Conservation (phyloP, 2,113 vertebrate species). For the Oryzias curvinotus region DNA sequence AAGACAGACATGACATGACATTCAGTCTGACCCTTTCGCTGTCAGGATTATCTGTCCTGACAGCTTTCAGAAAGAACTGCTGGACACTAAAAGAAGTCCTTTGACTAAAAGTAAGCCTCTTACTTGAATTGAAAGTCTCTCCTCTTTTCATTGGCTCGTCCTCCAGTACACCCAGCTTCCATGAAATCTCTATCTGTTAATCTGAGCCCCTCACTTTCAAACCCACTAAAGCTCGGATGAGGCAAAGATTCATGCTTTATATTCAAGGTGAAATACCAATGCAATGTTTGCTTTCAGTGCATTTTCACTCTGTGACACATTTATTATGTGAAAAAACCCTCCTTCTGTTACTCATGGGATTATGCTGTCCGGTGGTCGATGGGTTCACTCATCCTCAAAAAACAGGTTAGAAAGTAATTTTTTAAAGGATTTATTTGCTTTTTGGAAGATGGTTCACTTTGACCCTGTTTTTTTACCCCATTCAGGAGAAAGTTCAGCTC, state of each 20-base stretch:
- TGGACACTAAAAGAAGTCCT: slow-evolving; percentile 51
- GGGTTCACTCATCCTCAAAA: slow-evolving; percentile 48
- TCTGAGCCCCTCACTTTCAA: slow-evolving; percentile 34
- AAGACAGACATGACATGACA: slow-evolving; percentile 56
- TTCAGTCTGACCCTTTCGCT: slow-evolving; percentile 56
- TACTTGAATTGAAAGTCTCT: slow-evolving; percentile 58
- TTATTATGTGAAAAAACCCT: slow-evolving; percentile 43
- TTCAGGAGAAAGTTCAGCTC: slow-evolving; percentile 38
- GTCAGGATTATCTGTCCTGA: slow-evolving; percentile 66
- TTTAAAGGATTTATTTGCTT: slow-evolving; percentile 12
- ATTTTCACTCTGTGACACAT: slow-evolving; percentile 26
- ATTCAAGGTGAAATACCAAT: slow-evolving; percentile 17
- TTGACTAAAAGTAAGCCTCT: slow-evolving; percentile 65
- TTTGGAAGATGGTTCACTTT: slow-evolving; percentile 28
- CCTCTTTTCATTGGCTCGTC: slow-evolving; percentile 45
- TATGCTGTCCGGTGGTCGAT: slow-evolving; percentile 56
- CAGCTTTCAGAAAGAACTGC: slow-evolving; percentile 63
- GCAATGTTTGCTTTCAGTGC: slow-evolving; percentile 28
- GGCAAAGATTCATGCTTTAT: slow-evolving; percentile 9
- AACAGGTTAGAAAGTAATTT: slow-evolving; percentile 34
- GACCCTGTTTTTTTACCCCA: slow-evolving; percentile 24
- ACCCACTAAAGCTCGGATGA: slow-evolving; percentile 16
- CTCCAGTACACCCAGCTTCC: slow-evolving; percentile 13
- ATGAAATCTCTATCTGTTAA: slow-evolving; percentile 44
- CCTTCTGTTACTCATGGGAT: slow-evolving; percentile 45